Base-by-base conservation (phyloP, 2,113 vertebrate species). In the Ochotona princeps region DNA sequence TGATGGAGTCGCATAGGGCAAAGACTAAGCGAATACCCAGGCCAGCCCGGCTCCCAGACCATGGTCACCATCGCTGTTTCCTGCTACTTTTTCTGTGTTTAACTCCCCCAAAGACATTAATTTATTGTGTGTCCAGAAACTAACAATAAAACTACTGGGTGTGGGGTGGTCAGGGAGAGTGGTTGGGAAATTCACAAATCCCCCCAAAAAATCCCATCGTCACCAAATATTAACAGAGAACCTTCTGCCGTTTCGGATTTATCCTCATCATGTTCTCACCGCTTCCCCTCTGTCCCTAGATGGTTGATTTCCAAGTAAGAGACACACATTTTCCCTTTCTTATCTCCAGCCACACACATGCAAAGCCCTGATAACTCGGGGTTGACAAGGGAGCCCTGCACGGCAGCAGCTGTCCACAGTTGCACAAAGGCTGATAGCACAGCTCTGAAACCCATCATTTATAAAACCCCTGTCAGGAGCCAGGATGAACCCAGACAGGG, bases 341-440 rank as follows among this genome's bases (percentile, higher is more conserved):
- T 97, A 94, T 95, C 95, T 96, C 38, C 12, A 28, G 44, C 44
- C 20, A 76, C 90, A 60, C 79, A 51, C 91, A 87, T 94, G 89
- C 85, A 89, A 90, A 96, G 70, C 32, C 86, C 66, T 51, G 96
- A 92, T 96, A 94, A 97, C 85, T 91, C 88, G 74, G 18, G 82
- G 94, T 20, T 17, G 92, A 72, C 51, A 85, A 92, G 66, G 18
- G 85, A 94, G 87, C 81, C 63, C 75, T 79, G 28, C 26, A 38
- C 32, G 0, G 49, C 67, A 65, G 69, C 79, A 74, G 65, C 76
- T 74, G 72, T 49, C 90, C 38, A 4, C 83, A 17, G 90, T 6
- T 51, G 32, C 90, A 83, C 35, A 51, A 26, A 47, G 13, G 54
- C 83, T 7, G 47, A 91, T 49, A 88, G 83, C n/a, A 25, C 60